Evolutionary conservation across 2,113 vertebrate species (phyloP), one percentile per base, ranked within the genome.

Genomic region (Myotis brandtii): DNA sequence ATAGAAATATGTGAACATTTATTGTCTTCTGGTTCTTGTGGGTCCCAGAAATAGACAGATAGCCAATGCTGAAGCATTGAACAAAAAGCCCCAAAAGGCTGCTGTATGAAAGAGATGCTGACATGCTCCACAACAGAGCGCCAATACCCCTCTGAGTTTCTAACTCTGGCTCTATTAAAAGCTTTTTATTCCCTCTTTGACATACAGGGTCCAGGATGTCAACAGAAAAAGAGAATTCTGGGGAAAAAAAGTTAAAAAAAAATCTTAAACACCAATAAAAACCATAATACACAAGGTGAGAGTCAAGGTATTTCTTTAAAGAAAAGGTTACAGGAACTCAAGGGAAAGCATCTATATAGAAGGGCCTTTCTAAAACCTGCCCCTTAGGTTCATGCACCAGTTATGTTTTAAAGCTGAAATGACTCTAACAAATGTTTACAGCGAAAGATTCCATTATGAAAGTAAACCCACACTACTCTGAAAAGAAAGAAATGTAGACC

Each of bases 181-280:
- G 20, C n/a, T 66, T 89, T 89, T 89, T 54, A 66, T 91, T 94
- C 40, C 43, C 54, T 91, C 40, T 89, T 84, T 95, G 73, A 96
- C 69, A 87, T 20, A 80, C 10, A 86, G 23, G 14, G 10, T 82
- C 34, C 6, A 95, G 34, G 11, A 80, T 46, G 8, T 40, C 50
- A 87, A 77, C 30, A 50, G 67, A 86, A 91, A 87, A 95, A 72
- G 54, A 85, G 48, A 89, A 86, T 56, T 40, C n/a, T 34, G 27
- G 56, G 21, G 23, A 69, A 73, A 34, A 81, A 69, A 85, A 1
- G 27, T 81, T 72, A 25, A 50, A 21, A 93, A 37, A 50, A 30
- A 69, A 69, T 46, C 48, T 48, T 66, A 52, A 48, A 92, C 59
- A 66, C 32, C 48, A 85, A 79, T 43, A 72, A 85, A 75, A 66